These are phyloP conservation scores for Morone chrysops DNA, from an alignment of 2,113 vertebrate species.

Conservation along the genomic window DNA sequence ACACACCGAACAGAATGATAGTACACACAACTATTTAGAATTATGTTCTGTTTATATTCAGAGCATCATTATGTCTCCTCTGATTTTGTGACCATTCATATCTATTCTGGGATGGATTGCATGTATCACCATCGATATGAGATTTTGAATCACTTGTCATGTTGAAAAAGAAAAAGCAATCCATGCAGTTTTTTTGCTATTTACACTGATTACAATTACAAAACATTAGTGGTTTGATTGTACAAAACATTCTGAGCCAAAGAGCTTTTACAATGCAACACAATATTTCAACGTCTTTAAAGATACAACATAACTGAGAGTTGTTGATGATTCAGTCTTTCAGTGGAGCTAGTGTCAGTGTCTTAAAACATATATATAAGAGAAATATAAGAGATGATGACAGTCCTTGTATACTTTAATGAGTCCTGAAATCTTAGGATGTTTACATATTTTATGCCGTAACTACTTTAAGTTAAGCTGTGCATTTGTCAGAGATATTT, in stretches of 20 bases:
- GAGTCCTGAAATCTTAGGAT: neutral
- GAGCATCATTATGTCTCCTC: constrained; percentile 16
- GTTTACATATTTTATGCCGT: neutral
- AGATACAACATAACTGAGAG: neutral
- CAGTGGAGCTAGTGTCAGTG: neutral
- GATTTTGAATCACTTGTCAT: neutral
- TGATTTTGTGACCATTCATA: constrained; percentile 1
- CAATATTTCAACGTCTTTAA: neutral
- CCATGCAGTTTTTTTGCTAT: neutral
- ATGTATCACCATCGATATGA: neutral
- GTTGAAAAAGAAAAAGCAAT: neutral
- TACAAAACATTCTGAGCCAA: no score
- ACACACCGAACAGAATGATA: neutral
- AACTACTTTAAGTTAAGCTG: neutral
- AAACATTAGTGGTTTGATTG: neutral
- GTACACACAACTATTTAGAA: constrained; percentile 2
- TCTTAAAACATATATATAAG: neutral
- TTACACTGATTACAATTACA: constrained; percentile 10
- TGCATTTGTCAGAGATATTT: neutral
- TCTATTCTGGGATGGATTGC: constrained; percentile 13
- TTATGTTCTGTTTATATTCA: constrained; percentile 41
- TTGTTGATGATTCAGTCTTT: constrained; percentile 3
- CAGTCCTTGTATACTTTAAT: neutral
- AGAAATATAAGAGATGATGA: neutral
- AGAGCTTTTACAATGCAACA: neutral